Evolutionary conservation across 2,797 vertebrate genomes (phyloP).

Genomic region (Anguilla pacifica): DNA sequence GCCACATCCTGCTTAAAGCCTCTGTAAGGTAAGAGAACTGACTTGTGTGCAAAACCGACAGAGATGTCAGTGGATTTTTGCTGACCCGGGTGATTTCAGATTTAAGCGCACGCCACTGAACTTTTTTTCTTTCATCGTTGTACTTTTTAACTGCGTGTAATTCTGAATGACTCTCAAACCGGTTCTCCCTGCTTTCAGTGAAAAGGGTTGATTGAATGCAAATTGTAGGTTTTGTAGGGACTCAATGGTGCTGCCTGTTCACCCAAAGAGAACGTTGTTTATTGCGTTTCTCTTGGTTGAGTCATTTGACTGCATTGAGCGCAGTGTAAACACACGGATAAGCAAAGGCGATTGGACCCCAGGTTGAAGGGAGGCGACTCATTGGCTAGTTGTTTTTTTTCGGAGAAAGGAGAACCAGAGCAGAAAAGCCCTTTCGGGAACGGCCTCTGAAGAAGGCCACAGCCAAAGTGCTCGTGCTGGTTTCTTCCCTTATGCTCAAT

Average conservation of each 20-base stretch:
- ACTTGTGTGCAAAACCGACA: neutral
- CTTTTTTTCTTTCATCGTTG: neutral
- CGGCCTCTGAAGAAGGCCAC: neutral
- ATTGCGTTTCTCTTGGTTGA: neutral
- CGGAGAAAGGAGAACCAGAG: neutral
- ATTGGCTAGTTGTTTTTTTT: neutral
- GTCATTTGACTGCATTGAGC: neutral
- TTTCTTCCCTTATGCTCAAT: neutral
- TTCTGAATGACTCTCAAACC: neutral
- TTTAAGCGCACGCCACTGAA: neutral
- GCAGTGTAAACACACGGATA: neutral
- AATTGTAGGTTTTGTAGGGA: neutral
- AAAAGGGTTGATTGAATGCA: neutral
- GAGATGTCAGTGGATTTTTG: neutral
- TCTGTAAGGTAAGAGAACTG: neutral
- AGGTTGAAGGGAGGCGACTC: neutral
- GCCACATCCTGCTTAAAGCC: neutral
- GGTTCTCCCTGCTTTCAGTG: neutral
- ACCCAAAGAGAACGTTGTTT: neutral
- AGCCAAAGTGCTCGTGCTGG: neutral
- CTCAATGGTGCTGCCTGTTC: neutral
- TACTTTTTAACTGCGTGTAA: neutral
- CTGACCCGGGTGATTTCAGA: neutral
- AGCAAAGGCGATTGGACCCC: neutral
- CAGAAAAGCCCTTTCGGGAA: neutral